Evolutionary conservation across 2,888 invertebrate genomes (phyloP).

Genomic region (Mimas tiliae): DNA sequence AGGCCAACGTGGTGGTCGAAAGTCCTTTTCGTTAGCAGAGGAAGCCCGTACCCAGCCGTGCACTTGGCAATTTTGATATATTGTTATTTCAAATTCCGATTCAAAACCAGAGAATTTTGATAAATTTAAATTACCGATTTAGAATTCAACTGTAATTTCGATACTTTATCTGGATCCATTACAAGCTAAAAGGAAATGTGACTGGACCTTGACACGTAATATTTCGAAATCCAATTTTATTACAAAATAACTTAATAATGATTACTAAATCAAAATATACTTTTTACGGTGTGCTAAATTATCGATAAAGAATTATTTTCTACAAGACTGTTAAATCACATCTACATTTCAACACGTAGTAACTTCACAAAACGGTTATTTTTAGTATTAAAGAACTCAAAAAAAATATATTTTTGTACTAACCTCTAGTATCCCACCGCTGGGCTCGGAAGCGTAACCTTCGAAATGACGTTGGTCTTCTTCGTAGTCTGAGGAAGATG

Average conservation of each 20-base stretch:
- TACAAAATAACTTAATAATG: no score
- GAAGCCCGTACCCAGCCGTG: background rate
- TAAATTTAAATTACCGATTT: background rate
- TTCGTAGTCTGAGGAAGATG: slow-evolving; percentile 87
- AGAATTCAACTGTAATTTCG: background rate
- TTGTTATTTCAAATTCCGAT: background rate
- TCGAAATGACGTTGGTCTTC: slow-evolving; percentile 90
- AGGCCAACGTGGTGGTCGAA: background rate
- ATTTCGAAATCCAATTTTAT: background rate
- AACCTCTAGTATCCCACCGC: slow-evolving; percentile 78
- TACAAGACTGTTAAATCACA: background rate
- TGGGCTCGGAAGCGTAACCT: slow-evolving; percentile 94
- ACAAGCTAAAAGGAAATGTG: background rate
- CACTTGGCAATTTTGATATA: background rate
- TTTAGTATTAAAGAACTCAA: background rate
- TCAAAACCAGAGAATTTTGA: background rate
- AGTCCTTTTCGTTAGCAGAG: background rate
- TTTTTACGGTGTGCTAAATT: background rate
- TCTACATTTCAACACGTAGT: background rate
- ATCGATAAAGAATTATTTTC: background rate
- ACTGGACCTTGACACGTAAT: background rate
- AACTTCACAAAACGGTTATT: background rate
- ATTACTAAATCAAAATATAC: no score
- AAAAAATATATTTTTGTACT: slow-evolving; percentile 32
- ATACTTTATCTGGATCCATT: background rate